These are phyloP conservation scores for Balearica regulorum DNA, from an alignment of 2,797 vertebrate species.

Conservation along the genomic window DNA sequence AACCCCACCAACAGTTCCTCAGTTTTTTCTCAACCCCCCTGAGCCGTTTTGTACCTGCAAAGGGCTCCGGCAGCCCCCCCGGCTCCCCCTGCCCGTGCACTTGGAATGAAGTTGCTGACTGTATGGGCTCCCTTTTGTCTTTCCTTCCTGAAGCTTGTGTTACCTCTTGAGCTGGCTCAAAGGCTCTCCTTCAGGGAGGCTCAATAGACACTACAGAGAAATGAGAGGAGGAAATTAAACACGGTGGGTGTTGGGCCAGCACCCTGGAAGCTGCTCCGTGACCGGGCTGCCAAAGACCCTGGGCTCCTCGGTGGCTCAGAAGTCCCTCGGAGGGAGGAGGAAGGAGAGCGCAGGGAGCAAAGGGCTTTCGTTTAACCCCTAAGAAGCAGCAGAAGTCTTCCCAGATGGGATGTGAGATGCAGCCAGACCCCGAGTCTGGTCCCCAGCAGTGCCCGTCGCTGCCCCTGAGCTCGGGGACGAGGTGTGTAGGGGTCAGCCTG, in stretches of 20 bases:
- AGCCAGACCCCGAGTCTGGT: neutral
- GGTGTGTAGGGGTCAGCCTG: no score
- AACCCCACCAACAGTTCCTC: neutral
- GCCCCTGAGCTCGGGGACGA: accelerated
- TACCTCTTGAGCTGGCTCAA: neutral
- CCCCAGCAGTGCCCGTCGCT: neutral
- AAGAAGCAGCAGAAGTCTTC: neutral
- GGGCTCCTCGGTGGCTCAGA: neutral
- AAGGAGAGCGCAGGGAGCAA: neutral
- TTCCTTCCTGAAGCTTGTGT: neutral
- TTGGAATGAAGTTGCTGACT: neutral
- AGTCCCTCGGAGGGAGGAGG: neutral
- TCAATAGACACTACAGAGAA: neutral
- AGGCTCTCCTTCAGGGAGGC: constrained; percentile 14
- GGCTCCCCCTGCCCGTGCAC: neutral
- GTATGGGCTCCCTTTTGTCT: neutral
- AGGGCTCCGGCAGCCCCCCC: neutral
- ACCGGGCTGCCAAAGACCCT: neutral
- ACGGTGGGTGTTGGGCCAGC: neutral
- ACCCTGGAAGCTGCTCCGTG: constrained; percentile 1
- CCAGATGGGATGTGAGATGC: neutral
- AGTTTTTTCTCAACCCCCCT: neutral
- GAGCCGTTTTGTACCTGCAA: neutral
- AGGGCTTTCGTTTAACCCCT: neutral
- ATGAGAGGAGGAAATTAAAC: constrained; percentile 49